These are phyloP conservation scores for Harmothoe impar DNA, from an alignment of 2,888 invertebrate genomes.

Conservation along the genomic window DNA sequence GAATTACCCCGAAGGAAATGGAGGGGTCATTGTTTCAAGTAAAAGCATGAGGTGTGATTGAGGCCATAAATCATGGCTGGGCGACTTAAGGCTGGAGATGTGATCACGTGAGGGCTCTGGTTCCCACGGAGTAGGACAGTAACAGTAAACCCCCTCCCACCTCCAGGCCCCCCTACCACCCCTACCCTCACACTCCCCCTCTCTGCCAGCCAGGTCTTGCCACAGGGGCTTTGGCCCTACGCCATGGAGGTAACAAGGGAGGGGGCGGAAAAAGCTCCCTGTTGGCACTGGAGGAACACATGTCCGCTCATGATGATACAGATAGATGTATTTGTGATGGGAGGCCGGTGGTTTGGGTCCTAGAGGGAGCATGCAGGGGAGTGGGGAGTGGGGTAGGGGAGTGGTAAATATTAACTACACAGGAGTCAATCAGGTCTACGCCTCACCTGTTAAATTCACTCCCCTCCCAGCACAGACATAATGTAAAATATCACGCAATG, in stretches of 20 bases:
- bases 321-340: constrained; percentile 38
- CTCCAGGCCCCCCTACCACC: background rate
- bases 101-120: background rate
- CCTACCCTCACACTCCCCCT: background rate
- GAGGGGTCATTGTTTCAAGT: background rate
- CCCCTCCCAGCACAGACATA: background rate
- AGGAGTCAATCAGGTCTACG: background rate
- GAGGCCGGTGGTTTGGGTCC: background rate
- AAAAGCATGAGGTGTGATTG: constrained; percentile 11
- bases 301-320: constrained; percentile 15
- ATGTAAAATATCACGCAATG: background rate
- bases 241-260: constrained; percentile 11
- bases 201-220: constrained; percentile 16
- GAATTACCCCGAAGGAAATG: background rate
- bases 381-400: background rate
- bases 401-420: background rate
- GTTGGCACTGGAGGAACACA: background rate
- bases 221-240: constrained; percentile 10
- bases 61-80: background rate
- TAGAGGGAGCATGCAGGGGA: background rate
- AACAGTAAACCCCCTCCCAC: background rate
- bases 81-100: background rate
- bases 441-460: background rate
- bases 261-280: background rate
- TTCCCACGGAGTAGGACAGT: background rate